Percentiles rank a stretch among this genome's conserved stretches.
Evolutionary conservation across 2,888 invertebrate genomes (phyloP).

Genomic region (Lypha dubia): DNA sequence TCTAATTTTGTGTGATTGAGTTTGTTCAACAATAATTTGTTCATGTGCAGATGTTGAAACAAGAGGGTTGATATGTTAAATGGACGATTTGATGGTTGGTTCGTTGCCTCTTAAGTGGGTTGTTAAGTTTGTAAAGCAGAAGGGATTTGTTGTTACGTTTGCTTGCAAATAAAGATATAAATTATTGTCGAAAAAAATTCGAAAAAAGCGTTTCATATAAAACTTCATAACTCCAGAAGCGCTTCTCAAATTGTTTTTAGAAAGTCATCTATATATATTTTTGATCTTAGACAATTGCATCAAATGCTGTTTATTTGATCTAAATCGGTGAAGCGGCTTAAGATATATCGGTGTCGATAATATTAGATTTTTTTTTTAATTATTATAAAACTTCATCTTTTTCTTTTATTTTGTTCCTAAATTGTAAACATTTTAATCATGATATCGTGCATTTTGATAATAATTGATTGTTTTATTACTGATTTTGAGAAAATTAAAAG

Average conservation of each 20-base stretch:
- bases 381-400: too few species aligned
- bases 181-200: too few species aligned
- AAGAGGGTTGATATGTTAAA: slow-evolving; percentile 54
- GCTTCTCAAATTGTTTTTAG: too few species aligned
- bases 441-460: not conserved
- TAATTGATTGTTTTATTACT: not conserved
- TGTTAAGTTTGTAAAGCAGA: slow-evolving; percentile 35
- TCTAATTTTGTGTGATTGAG: slow-evolving; percentile 30
- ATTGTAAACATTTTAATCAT: not conserved
- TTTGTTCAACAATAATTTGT: slow-evolving; percentile 29
- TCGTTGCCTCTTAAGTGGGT: slow-evolving; percentile 45
- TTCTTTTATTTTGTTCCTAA: not conserved
- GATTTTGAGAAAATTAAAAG: not conserved
- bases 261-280: too few species aligned
- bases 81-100: slow-evolving; percentile 38
- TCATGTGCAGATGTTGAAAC: slow-evolving; percentile 61
- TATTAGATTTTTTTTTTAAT: too few species aligned
- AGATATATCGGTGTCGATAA: too few species aligned
- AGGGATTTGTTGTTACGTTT: slow-evolving; percentile 16
- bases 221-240: too few species aligned
- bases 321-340: too few species aligned
- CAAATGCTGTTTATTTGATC: too few species aligned
- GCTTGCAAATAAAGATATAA: not conserved
- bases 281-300: too few species aligned
- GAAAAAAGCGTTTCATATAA: too few species aligned